phyloP scores from a whole-genome alignment of 2,888 invertebrate species.

The Synergus umbraculus region DNA sequence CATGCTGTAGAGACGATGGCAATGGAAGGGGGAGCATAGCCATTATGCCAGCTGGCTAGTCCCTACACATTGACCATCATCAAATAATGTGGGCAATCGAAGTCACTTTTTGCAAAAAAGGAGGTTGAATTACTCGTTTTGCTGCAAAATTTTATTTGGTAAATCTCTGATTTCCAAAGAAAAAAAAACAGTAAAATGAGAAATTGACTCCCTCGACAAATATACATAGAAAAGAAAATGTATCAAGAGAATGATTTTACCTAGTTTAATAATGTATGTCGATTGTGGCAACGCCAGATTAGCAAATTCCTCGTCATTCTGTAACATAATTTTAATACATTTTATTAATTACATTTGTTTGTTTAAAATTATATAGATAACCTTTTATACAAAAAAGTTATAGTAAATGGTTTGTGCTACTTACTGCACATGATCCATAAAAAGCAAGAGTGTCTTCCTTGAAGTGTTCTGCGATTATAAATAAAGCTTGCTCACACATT shows the following conservation, averaged over 20 bases:
- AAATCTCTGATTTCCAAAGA: too few species aligned
- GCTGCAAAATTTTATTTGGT: not conserved
- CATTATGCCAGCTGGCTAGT: too few species aligned
- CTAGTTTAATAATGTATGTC: not conserved
- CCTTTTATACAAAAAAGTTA: not conserved
- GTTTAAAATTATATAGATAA: not conserved
- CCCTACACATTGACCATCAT: too few species aligned
- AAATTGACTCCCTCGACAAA: too few species aligned
- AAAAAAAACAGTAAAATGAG: too few species aligned
- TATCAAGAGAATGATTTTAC: not conserved
- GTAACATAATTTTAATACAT: not conserved
- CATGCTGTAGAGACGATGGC: too few species aligned
- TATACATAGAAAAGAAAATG: too few species aligned
- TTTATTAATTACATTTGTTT: not conserved
- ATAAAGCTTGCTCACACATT: not conserved
- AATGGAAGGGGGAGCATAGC: too few species aligned
- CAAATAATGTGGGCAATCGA: not conserved
- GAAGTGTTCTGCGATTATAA: not conserved
- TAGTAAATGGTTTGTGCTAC: not conserved
- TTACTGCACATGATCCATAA: not conserved
- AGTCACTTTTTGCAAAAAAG: not conserved
- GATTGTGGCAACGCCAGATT: not conserved
- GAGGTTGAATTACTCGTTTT: not conserved
- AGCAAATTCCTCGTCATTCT: not conserved
- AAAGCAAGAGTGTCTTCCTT: not conserved